These are phyloP conservation scores for Dolichopus griseipennis DNA, from an alignment of 2,888 invertebrate genomes.

Conservation along the genomic window DNA sequence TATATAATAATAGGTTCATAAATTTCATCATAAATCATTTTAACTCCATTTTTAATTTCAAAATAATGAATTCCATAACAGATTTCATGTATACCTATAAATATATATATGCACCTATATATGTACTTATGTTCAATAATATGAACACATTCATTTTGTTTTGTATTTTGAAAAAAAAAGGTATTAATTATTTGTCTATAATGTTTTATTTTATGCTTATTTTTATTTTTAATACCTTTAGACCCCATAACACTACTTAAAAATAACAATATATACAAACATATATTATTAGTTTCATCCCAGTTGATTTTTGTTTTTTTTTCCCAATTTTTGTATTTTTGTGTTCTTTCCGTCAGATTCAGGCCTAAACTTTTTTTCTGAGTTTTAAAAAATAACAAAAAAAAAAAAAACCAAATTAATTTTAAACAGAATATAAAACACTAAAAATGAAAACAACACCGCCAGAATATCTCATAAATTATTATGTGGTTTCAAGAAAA, in stretches of 20 bases:
- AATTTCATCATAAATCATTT: conserved; percentile 1
- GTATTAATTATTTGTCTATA: conserved; percentile 4
- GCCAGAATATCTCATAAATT: not conserved
- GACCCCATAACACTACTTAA: not conserved
- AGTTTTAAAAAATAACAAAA: not conserved
- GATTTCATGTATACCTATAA: not conserved
- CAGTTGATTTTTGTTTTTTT: not conserved
- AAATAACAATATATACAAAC: not conserved
- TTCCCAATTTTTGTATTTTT: not conserved
- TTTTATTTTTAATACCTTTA: not conserved
- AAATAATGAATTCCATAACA: not conserved
- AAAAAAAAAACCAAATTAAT: not conserved
- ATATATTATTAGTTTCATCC: not conserved
- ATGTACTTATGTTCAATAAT: no score
- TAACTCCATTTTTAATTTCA: conserved; percentile 4
- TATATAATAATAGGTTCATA: not conserved
- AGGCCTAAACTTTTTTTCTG: not conserved
- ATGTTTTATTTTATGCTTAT: not conserved
- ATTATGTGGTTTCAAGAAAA: conserved; percentile 4
- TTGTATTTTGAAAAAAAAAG: no score
- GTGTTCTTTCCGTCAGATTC: no score
- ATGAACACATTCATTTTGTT: no score
- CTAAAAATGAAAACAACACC: not conserved
- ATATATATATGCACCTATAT: not conserved
- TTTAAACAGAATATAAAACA: not conserved